These are phyloP conservation scores for Athalia circularis DNA, from an alignment of 2,888 invertebrate genomes.

Conservation along the genomic window DNA sequence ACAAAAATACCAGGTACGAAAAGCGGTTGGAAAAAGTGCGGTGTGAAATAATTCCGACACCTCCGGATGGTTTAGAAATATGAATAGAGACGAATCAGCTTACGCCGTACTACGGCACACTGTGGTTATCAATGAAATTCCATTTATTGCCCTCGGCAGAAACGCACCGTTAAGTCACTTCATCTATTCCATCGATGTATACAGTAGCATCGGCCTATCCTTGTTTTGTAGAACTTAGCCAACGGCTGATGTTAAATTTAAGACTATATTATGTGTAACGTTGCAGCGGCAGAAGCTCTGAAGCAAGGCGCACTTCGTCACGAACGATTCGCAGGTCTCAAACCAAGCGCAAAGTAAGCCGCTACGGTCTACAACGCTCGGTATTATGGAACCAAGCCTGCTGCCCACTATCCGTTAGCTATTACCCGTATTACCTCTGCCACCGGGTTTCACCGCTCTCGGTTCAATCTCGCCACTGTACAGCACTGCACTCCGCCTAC, in stretches of 20 bases:
- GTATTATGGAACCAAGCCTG: background rate
- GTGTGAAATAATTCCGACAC: background rate
- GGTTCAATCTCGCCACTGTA: constrained; percentile 29
- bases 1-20: background rate
- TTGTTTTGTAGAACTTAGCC: background rate
- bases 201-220: no score
- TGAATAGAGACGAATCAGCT: background rate
- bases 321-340: background rate
- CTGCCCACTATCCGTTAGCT: constrained; percentile 38
- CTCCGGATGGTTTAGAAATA: background rate
- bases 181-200: background rate
- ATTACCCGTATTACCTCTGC: constrained; percentile 40
- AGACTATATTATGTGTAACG: no score
- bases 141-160: background rate
- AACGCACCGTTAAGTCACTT: constrained; percentile 25
- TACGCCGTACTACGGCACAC: background rate
- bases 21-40: background rate
- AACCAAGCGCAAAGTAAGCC: constrained; percentile 13
- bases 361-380: constrained; percentile 28
- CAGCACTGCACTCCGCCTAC: constrained; percentile 13
- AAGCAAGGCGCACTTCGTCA: constrained; percentile 26
- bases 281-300: background rate
- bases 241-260: no score
- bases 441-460: constrained; percentile 28
- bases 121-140: constrained; percentile 30